Percentiles rank a stretch among this genome's conserved stretches.
phyloP scores from a whole-genome alignment of 1,140 invertebrate genomes.

The Eufriesea mexicana region DNA sequence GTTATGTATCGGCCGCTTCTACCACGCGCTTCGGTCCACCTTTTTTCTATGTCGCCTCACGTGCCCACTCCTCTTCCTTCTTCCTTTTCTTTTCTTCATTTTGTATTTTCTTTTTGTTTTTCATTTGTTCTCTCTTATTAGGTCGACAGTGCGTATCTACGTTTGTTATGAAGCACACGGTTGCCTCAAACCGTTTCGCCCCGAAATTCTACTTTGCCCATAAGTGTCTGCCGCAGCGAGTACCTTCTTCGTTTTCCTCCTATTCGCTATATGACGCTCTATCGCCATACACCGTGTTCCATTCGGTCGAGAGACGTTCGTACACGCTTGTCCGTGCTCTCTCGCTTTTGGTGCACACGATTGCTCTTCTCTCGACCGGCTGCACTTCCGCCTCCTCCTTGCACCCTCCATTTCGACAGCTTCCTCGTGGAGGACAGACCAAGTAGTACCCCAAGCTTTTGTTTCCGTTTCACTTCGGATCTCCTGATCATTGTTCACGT shows the following conservation, averaged over 20 bases:
- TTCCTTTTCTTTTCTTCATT: background rate
- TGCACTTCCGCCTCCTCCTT: conserved; percentile 32
- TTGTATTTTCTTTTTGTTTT: conserved; percentile 8
- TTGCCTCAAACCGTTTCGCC: background rate
- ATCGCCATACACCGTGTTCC: background rate
- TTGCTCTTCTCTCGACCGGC: conserved; percentile 32
- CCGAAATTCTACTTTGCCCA: conserved; percentile 37
- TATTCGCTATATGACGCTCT: background rate
- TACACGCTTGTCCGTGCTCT: background rate
- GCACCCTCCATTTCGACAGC: conserved; percentile 5
- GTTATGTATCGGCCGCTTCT: background rate
- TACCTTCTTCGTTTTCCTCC: conserved; percentile 34
- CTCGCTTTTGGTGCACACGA: conserved; percentile 1
- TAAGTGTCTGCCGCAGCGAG: conserved; percentile 39
- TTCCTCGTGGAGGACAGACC: background rate
- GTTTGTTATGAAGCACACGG: too few relatives aligned
- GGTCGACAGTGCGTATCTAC: background rate
- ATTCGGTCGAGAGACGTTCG: conserved; percentile 12
- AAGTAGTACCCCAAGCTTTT: conserved; percentile 5
- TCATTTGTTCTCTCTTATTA: background rate
- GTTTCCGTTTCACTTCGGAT: background rate
- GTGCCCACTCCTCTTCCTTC: background rate
- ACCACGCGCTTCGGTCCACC: background rate
- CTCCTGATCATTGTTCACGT: background rate
- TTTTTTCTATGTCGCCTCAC: conserved; percentile 26